Evolutionary conservation across 2,888 invertebrate species (phyloP), one percentile per base, ranked within the genome.

Genomic region (Protophormia terraenovae): DNA sequence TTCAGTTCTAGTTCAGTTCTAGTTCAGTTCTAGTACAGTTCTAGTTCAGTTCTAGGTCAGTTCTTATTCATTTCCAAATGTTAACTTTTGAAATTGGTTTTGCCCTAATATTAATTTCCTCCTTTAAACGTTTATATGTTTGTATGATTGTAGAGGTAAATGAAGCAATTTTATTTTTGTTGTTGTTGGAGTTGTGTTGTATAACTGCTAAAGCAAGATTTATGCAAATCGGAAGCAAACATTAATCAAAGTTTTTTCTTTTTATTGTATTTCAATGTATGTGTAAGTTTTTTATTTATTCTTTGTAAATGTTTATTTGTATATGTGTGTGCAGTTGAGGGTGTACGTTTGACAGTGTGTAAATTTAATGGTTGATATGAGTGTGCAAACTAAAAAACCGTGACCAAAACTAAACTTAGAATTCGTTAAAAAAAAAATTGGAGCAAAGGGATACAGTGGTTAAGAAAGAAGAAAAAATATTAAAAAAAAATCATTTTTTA

Each of bases 211-310:
- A 90, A 91, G 90, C 87, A 91, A 91, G 90, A 91, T 91, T 91
- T 91, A 91, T 91, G 91, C 90, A 91, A 91, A 91, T 90, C 91
- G 91, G 91, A 91, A 91, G 90, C 89, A 89, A 91, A 90, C 90
- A 91, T 91, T 91, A 91, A 91, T 91, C 90, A 91, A 91, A 89
- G 87, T 88, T 89, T 90, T 88, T 84, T 62, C 24, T 64, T 62
- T 62, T 41, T 80, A 76, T 76, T 77, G 45, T 60, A 72, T 80
- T 73, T 60, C 72, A 71, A 67, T 84, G 76, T 45, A 45, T 60
- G 55, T 53, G 58, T 66, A 35, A 32, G 66, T 38, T 82, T 64
- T 73, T 77, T 62, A 60, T 66, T 50, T 79, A 14, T 60, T 60
- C 38, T 47, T 72, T 66, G 16, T 71, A 14, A 19, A 55, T 64